Conservation (phyloP, 2,888 invertebrate species). For the Opisthograptis luteolata region DNA sequence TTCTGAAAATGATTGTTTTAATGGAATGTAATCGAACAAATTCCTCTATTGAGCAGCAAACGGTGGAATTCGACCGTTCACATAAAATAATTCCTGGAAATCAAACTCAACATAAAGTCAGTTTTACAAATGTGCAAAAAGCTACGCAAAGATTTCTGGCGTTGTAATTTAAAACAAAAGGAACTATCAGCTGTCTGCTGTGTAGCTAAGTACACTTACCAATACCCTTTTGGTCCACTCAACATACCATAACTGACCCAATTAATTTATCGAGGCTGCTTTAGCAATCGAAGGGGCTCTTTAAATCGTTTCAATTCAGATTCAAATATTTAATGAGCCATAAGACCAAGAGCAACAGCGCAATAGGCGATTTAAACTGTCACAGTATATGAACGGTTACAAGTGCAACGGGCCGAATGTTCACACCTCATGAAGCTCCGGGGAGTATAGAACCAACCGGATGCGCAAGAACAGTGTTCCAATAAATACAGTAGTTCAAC, state of each 20-base stretch:
- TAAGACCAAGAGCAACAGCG: slow-evolving; percentile 15
- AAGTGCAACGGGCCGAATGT: slow-evolving; percentile 60
- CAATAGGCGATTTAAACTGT: slow-evolving; percentile 53
- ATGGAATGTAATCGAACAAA: too few species aligned
- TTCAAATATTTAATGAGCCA: slow-evolving; percentile 18
- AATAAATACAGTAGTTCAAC: slow-evolving; percentile 15
- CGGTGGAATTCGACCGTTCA: too few species aligned
- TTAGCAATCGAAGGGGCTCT: background rate
- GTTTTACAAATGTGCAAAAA: too few species aligned
- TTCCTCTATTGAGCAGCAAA: too few species aligned
- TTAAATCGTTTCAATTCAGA: slow-evolving; percentile 19
- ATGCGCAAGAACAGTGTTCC: slow-evolving; percentile 19
- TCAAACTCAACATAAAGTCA: too few species aligned
- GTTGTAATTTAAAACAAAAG: too few species aligned
- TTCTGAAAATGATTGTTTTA: too few species aligned
- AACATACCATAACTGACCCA: slow-evolving; percentile 7
- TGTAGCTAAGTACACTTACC: too few species aligned
- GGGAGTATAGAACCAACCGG: slow-evolving; percentile 64
- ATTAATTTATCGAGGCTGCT: slow-evolving; percentile 5
- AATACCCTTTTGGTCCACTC: too few species aligned
- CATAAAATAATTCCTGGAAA: too few species aligned
- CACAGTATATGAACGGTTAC: slow-evolving; percentile 57
- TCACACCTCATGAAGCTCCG: slow-evolving; percentile 73
- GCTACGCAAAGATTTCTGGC: too few species aligned
- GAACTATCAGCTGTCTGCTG: too few species aligned